phyloP scores from a whole-genome alignment of 2,797 vertebrate species.

The Anguilla anguilla region DNA sequence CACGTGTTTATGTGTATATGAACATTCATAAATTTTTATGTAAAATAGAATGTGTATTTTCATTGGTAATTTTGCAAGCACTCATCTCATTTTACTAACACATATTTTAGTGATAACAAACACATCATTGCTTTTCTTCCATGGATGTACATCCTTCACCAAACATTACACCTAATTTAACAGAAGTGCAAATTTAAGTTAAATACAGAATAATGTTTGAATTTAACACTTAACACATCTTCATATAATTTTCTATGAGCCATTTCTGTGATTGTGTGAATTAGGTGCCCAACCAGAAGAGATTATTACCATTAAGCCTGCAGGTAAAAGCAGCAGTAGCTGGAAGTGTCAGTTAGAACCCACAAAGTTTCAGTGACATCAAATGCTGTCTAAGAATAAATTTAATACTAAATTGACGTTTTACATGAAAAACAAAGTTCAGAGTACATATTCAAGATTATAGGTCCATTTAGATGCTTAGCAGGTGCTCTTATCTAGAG shows the following conservation, averaged over 20 bases:
- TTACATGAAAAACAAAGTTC: background rate
- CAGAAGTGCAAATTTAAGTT: background rate
- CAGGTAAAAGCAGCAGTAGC: background rate
- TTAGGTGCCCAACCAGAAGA: background rate
- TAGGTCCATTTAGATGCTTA: background rate
- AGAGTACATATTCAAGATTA: background rate
- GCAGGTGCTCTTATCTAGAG: background rate
- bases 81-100: background rate
- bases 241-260: background rate
- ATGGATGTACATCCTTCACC: background rate
- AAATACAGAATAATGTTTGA: background rate
- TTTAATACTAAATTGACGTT: no score
- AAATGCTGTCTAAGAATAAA: no score
- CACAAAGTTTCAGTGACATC: no score
- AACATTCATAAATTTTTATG: background rate
- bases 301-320: background rate
- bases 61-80: background rate
- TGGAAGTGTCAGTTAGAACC: background rate
- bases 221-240: background rate
- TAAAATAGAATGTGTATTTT: background rate
- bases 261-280: background rate
- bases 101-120: background rate
- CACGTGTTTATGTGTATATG: background rate
- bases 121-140: background rate
- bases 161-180: background rate